Base-by-base conservation (phyloP, 2,888 invertebrate genomes). In the Microctonus aethiopoides region DNA sequence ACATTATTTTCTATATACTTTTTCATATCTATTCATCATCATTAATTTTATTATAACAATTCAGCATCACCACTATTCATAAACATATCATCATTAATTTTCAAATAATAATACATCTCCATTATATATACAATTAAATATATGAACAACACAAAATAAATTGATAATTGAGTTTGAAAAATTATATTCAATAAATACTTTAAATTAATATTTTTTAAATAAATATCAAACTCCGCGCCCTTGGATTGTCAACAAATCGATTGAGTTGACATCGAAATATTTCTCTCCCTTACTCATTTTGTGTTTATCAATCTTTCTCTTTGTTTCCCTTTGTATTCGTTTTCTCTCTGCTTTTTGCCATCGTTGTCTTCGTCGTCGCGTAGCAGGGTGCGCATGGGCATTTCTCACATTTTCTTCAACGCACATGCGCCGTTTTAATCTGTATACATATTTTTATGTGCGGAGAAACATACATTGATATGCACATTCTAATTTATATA, bases 221-320 rank as follows among this genome's bases (percentile, higher is more conserved):
- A n/a, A n/a, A 39, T 2, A 39, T 39, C 4, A 1, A 9, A 34
- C 1, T 20, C 11, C n/a, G 32, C 20, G 32, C 16, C 59, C 34
- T 32, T 34, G 2, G 59, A 57, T 59, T 59, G 4, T 34, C 34
- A 59, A 59, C 34, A 34, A 34, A 20, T 51, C 51, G 29, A 63
- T 63, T 20, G 51, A 52, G 20, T 24, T 9, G 9, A 2, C 22
- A 2, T 20, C 10, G 16, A 4, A 13, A n/a, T 3, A n/a, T 39
- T 13, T 39, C n/a, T 39, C 13, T n/a, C 11, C 39, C 39, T 13
- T 39, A n/a, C n/a, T n/a, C n/a, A n/a, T n/a, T n/a, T n/a, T n/a
- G n/a, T n/a, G n/a, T n/a, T n/a, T n/a, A n/a, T n/a, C n/a, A n/a
- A n/a, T n/a, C n/a, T n/a, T n/a, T n/a, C n/a, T n/a, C n/a, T n/a